These are phyloP conservation scores for Desmophyllum pertusum DNA, from an alignment of 92 coral and sea anemone species.

Conservation along the genomic window DNA sequence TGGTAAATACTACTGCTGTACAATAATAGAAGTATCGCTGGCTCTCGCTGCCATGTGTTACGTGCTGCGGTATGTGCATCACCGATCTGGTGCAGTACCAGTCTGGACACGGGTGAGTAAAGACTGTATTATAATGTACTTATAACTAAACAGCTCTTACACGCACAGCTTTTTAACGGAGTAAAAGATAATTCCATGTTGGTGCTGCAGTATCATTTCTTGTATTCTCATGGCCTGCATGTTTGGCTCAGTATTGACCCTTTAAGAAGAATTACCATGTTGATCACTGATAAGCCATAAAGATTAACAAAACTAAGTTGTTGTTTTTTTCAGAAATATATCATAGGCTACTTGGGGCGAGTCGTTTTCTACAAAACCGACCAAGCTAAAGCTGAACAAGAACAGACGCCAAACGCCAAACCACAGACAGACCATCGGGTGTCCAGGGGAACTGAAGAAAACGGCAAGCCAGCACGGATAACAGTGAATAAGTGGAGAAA, in stretches of 20 bases:
- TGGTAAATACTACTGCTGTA: constrained; percentile 95
- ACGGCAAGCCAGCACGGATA: neutral
- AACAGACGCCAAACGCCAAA: neutral
- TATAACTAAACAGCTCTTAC: neutral
- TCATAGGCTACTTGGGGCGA: constrained; percentile 75
- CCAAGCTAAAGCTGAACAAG: constrained; percentile 5
- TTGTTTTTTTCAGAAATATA: constrained; percentile 65
- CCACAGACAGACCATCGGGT: neutral
- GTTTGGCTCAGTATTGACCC: too few species aligned
- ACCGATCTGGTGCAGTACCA: constrained; percentile 70
- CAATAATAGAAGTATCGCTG: constrained; percentile 79
- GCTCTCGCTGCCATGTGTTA: constrained; percentile 81
- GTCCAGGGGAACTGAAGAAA: constrained; percentile 24
- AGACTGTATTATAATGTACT: neutral
- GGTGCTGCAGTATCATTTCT: too few species aligned
- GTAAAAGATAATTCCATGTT: too few species aligned
- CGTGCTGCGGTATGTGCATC: constrained; percentile 78
- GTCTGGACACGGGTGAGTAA: constrained; percentile 78
- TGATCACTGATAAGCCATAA: too few species aligned
- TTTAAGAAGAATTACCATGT: too few species aligned
- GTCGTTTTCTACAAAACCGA: constrained; percentile 74
- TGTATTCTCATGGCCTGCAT: too few species aligned
- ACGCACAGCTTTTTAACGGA: too few species aligned
- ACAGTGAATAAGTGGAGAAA: constrained; percentile 64
- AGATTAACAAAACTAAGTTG: neutral